Conservation (phyloP, 2,113 vertebrate species). For the Electrona antarctica region DNA sequence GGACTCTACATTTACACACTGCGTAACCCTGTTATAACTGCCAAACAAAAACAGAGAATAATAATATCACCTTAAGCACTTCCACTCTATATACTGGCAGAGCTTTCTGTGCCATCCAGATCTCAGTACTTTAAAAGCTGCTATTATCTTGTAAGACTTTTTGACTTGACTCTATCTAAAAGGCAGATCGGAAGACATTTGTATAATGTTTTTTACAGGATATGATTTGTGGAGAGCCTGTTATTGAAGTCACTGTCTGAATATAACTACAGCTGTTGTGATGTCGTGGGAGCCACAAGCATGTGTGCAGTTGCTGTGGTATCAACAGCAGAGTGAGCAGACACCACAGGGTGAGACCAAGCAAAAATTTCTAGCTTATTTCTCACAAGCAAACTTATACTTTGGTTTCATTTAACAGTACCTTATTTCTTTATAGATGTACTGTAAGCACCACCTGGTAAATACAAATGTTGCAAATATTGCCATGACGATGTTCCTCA, state of each 20-base stretch:
- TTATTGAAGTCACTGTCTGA: conserved; percentile 65
- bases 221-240: conserved; percentile 51
- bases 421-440: conserved; percentile 25
- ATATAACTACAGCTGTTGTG: conserved; percentile 75
- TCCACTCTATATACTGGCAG: too few relatives aligned
- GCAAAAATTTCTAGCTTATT: conserved; percentile 36
- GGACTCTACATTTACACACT: conserved; percentile 5
- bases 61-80: too few relatives aligned
- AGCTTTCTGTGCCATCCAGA: too few relatives aligned
- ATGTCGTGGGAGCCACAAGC: conserved; percentile 49
- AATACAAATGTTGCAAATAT: conserved; percentile 3
- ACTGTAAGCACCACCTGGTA: conserved; percentile 3
- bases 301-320: conserved; percentile 57
- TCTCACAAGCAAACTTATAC: conserved; percentile 40
- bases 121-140: background rate
- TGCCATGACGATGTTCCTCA: background rate
- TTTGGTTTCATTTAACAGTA: background rate
- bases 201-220: conserved; percentile 37
- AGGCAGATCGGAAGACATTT: conserved; percentile 13
- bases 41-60: too few relatives aligned
- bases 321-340: conserved; percentile 19
- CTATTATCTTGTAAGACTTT: conserved; percentile 25
- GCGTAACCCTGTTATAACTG: too few relatives aligned
- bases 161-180: conserved; percentile 6
- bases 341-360: background rate